Conservation (phyloP, 2,888 invertebrate genomes). For the Parelbella ahira region DNA sequence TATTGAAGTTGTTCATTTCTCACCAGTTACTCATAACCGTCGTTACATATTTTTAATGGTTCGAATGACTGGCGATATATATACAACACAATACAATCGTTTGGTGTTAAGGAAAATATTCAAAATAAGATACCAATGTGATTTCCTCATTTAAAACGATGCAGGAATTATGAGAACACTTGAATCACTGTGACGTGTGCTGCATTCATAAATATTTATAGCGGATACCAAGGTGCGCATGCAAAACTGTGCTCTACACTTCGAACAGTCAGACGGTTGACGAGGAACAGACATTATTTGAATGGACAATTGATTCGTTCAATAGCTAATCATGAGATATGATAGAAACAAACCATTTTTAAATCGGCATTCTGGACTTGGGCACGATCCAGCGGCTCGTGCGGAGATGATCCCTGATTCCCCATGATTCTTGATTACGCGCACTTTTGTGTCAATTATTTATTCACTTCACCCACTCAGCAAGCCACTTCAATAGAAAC, state of each 20-base stretch:
- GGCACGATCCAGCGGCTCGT: constrained; percentile 89
- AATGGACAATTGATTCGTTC: too few relatives aligned
- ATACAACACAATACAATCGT: too few relatives aligned
- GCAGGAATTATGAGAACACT: constrained; percentile 23
- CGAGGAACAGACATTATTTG: neutral
- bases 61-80: too few relatives aligned
- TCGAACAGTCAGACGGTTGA: constrained; percentile 10
- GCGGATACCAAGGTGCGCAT: too few relatives aligned
- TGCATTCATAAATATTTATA: constrained; percentile 22
- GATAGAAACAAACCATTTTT: constrained; percentile 79
- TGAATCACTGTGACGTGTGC: constrained; percentile 21
- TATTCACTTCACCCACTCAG: constrained; percentile 15
- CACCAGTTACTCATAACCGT: too few relatives aligned
- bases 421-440: constrained; percentile 79
- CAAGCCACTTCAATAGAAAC: constrained; percentile 6
- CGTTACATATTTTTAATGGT: too few relatives aligned
- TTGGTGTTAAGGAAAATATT: constrained; percentile 12
- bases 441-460: neutral
- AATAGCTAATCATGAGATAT: too few relatives aligned
- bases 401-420: constrained; percentile 90
- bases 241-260: too few relatives aligned
- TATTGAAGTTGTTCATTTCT: too few relatives aligned
- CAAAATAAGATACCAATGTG: constrained; percentile 5
- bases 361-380: constrained; percentile 71
- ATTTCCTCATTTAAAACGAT: constrained; percentile 17